Conservation (phyloP, 2,888 invertebrate genomes). For the Embidobia sp. region DNA sequence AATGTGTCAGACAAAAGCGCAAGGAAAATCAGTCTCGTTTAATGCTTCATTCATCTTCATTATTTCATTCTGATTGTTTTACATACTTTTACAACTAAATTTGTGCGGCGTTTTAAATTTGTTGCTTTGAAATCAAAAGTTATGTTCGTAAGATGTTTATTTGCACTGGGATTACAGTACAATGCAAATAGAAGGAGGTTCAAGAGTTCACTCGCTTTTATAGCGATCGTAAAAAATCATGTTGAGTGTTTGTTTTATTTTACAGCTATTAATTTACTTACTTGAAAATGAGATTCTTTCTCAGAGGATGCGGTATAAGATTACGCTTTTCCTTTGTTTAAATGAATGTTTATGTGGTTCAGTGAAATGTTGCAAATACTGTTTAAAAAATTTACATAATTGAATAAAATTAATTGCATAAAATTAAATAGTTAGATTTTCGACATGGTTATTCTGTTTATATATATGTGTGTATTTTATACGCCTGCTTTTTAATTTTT, state of each 20-base stretch:
- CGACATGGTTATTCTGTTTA: too few species aligned
- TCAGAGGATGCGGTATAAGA: neutral
- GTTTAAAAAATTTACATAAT: too few species aligned
- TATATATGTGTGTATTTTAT: too few species aligned
- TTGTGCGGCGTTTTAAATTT: neutral
- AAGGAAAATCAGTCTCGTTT: too few species aligned
- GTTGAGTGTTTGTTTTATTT: slow-evolving; percentile 23
- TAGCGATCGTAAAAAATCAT: slow-evolving; percentile 32
- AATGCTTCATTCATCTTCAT: too few species aligned
- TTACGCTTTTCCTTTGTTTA: neutral
- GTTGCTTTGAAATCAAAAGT: neutral
- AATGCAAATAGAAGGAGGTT: slow-evolving; percentile 22
- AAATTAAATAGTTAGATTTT: too few species aligned
- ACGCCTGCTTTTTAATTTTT: too few species aligned
- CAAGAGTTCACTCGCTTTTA: slow-evolving; percentile 26
- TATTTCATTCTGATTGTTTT: too few species aligned
- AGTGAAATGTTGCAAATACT: too few species aligned
- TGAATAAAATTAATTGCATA: too few species aligned
- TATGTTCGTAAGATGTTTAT: neutral
- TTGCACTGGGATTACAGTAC: neutral
- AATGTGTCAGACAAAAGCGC: too few species aligned
- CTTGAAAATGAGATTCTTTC: neutral
- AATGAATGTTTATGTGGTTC: neutral
- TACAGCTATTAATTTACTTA: slow-evolving; percentile 12
- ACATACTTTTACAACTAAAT: too few species aligned